Conservation (phyloP, 1,140 invertebrate species). For the Drosophila truncata region DNA sequence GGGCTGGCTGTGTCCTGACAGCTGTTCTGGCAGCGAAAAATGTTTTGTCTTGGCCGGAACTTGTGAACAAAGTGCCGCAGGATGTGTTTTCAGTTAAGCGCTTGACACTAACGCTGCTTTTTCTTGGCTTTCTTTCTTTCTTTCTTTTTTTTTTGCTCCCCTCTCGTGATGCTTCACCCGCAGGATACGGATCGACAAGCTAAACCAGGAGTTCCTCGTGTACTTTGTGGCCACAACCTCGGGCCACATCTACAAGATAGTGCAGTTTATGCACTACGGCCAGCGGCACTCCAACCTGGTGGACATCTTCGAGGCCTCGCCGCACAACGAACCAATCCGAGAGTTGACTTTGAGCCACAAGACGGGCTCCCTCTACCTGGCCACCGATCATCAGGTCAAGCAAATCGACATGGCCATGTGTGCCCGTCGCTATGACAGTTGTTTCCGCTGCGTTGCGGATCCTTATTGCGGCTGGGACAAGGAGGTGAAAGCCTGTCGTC, state of each 20-base stretch:
- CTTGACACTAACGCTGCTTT: constrained; percentile 57
- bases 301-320: constrained; percentile 91
- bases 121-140: constrained; percentile 13
- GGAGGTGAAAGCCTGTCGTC: constrained; percentile 90
- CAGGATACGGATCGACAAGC: constrained; percentile 84
- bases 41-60: constrained; percentile 75
- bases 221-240: constrained; percentile 93
- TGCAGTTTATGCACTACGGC: constrained; percentile 88
- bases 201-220: constrained; percentile 89
- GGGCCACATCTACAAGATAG: constrained; percentile 93
- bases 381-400: constrained; percentile 90
- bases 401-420: constrained; percentile 92
- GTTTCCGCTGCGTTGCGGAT: constrained; percentile 91
- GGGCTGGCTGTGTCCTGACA: constrained; percentile 30
- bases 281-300: constrained; percentile 90
- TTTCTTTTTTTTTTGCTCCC: constrained; percentile 4
- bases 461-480: constrained; percentile 95
- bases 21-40: constrained; percentile 65
- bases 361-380: constrained; percentile 91
- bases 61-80: constrained; percentile 75
- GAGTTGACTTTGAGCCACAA: constrained; percentile 90
- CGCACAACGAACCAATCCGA: constrained; percentile 89
- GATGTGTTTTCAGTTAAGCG: constrained; percentile 80
- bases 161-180: background rate
- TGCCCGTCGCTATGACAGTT: constrained; percentile 90